Evolutionary conservation across 1,140 invertebrate species (phyloP).

Genomic region (Panonychus citri): DNA sequence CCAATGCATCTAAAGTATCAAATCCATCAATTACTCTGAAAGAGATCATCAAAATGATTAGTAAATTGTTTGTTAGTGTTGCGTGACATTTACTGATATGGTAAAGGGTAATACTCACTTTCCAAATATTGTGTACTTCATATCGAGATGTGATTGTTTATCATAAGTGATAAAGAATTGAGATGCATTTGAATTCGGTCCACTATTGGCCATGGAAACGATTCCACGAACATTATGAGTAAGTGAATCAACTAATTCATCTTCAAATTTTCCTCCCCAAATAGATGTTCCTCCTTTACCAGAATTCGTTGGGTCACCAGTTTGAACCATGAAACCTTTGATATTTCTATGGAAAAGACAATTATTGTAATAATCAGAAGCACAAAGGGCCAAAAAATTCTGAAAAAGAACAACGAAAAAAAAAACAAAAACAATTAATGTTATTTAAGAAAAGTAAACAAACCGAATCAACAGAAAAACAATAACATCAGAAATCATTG

Average conservation of each 20-base stretch:
- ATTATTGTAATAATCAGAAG: slow-evolving; percentile 81
- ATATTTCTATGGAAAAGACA: slow-evolving; percentile 89
- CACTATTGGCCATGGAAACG: slow-evolving; percentile 95
- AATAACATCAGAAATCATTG: too few relatives aligned
- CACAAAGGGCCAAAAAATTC: slow-evolving; percentile 93
- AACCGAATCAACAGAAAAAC: not conserved
- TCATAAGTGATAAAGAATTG: slow-evolving; percentile 92
- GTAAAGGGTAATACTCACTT: slow-evolving; percentile 54
- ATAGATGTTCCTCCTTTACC: slow-evolving; percentile 79
- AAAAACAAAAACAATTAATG: too few relatives aligned
- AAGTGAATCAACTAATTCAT: slow-evolving; percentile 82
- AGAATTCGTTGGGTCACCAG: slow-evolving; percentile 33
- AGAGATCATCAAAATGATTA: slow-evolving; percentile 11
- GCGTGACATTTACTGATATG: too few relatives aligned
- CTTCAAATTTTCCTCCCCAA: slow-evolving; percentile 76
- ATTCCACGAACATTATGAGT: slow-evolving; percentile 64
- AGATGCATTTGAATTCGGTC: slow-evolving; percentile 91
- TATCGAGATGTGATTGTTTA: slow-evolving; percentile 78
- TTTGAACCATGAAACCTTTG: slow-evolving; percentile 82
- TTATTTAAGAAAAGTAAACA: not conserved
- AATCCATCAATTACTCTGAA: slow-evolving; percentile 75
- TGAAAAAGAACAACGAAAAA: slow-evolving; percentile 25
- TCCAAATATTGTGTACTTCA: slow-evolving; percentile 92
- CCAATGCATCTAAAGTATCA: slow-evolving; percentile 79
- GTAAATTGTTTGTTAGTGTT: too few relatives aligned